Base-by-base conservation (phyloP, 2,113 vertebrate species). In the Chloebia gouldiae region DNA sequence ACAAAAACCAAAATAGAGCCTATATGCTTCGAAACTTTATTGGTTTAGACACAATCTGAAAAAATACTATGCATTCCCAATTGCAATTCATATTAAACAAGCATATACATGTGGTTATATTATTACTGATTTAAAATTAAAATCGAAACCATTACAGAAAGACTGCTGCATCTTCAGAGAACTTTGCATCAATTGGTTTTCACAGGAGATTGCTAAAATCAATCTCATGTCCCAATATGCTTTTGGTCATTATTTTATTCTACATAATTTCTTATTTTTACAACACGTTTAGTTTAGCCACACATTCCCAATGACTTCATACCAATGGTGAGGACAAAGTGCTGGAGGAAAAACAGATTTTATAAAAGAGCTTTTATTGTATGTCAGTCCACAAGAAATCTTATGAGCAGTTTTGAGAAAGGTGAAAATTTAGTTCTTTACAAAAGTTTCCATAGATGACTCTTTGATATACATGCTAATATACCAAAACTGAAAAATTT, bases 361-460 rank as follows among this genome's bases (percentile, higher is more conserved):
- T 70, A 86, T 60, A 95, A 97, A 97, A 96, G 64, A 90, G 86
- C 47, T 92, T 96, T 97, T 91, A 93, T 95, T 93, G 44, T 56
- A 7, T 44, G 45, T 89, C 73, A 92, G 64, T 90, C 50, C 71
- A 91, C 2, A 17, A 88, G 88, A 95, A 93, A 75, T 66, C 75
- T 57, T 72, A 77, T 4, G 88, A 97, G 86, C 81, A 77, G 82
- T 80, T 97, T 86, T 92, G 95, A 97, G 96, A 97, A 97, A 73
- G 19, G 77, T 75, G 95, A 94, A 88, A 86, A 73, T 91, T 96
- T 82, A 94, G 89, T 97, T 95, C 81, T 97, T 97, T 97, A 98
- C 96, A 98, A 97, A 98, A 98, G 51, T 95, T 94, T 92, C 90
- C 86, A 69, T 54, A 79, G 96, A 92, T 96, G 82, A 83, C 72